Evolutionary conservation across 2,797 vertebrate species (phyloP).

Genomic region (Rachycentron canadum): DNA sequence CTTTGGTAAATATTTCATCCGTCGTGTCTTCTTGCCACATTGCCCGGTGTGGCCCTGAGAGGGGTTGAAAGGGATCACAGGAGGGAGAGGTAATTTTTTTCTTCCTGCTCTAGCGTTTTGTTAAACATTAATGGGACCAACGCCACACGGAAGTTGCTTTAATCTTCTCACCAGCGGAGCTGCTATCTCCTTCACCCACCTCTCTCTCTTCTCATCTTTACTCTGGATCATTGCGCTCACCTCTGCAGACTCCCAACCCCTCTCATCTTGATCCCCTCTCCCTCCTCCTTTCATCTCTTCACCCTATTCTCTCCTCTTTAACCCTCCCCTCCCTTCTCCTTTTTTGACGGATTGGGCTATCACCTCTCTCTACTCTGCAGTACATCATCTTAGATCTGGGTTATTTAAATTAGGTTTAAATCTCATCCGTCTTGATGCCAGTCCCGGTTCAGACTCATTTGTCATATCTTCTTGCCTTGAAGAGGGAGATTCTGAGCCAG

Average conservation of each 20-base stretch:
- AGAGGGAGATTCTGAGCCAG: slow-evolving; percentile 26
- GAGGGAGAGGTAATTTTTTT: slow-evolving; percentile 52
- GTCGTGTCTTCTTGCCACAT: slow-evolving; percentile 42
- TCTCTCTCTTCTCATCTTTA: slow-evolving; percentile 58
- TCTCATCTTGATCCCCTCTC: slow-evolving; percentile 63
- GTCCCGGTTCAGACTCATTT: slow-evolving; percentile 65
- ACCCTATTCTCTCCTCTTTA: slow-evolving; percentile 55
- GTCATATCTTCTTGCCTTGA: slow-evolving; percentile 49
- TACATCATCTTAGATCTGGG: slow-evolving; percentile 72
- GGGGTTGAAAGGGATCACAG: slow-evolving; percentile 60
- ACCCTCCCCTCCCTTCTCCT: slow-evolving; percentile 17
- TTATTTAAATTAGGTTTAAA: slow-evolving; percentile 80
- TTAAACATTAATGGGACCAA: slow-evolving; percentile 78
- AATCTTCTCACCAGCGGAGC: slow-evolving; percentile 68
- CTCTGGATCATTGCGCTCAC: slow-evolving; percentile 59
- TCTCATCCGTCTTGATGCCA: slow-evolving; percentile 29
- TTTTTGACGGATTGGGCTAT: slow-evolving; percentile 70
- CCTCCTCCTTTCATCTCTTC: slow-evolving; percentile 70
- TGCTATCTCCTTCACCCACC: slow-evolving; percentile 63
- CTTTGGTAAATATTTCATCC: slow-evolving; percentile 79
- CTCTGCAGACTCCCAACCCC: slow-evolving; percentile 58
- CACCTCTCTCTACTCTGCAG: slow-evolving; percentile 56
- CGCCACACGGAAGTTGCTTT: slow-evolving; percentile 69
- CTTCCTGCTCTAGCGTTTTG: slow-evolving; percentile 64
- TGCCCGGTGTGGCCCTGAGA: slow-evolving; percentile 59